Percentiles rank a stretch among this genome's conserved stretches.
phyloP scores from a whole-genome alignment of 2,888 invertebrate species.

The Drosophila longiperda region DNA sequence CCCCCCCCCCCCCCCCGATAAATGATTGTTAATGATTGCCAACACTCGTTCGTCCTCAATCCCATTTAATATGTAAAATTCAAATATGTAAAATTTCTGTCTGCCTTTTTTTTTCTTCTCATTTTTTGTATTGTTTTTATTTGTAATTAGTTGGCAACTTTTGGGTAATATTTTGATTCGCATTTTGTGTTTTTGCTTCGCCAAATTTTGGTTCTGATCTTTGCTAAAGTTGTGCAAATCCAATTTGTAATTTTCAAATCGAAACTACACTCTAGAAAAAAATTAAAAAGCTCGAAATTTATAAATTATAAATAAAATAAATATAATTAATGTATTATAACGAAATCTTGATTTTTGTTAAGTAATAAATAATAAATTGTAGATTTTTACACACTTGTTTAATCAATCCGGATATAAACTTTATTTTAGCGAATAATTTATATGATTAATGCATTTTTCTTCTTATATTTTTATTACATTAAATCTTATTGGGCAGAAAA shows the following conservation, averaged over 20 bases:
- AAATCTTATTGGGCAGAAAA: background rate
- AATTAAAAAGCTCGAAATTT: background rate
- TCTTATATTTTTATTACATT: background rate
- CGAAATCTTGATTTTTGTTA: background rate
- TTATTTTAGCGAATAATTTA: background rate
- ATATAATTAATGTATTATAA: background rate
- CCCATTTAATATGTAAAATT: constrained; percentile 10
- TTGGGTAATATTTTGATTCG: constrained; percentile 61
- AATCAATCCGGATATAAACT: background rate
- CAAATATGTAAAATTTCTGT: background rate
- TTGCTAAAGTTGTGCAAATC: constrained; percentile 64
- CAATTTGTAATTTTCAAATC: constrained; percentile 70
- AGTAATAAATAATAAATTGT: background rate
- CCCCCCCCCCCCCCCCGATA: too few species aligned
- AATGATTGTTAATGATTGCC: constrained; percentile 17
- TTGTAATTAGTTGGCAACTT: constrained; percentile 75
- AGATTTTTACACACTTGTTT: background rate
- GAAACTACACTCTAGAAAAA: constrained; percentile 23
- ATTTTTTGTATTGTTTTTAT: constrained; percentile 69
- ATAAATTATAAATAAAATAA: background rate
- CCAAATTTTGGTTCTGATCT: constrained; percentile 34
- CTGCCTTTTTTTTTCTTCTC: background rate
- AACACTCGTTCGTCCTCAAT: constrained; percentile 6
- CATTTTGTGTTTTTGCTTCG: constrained; percentile 49
- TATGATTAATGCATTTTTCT: background rate